Conservation (phyloP, 2,888 invertebrate genomes). For the Platynereis dumerilii region DNA sequence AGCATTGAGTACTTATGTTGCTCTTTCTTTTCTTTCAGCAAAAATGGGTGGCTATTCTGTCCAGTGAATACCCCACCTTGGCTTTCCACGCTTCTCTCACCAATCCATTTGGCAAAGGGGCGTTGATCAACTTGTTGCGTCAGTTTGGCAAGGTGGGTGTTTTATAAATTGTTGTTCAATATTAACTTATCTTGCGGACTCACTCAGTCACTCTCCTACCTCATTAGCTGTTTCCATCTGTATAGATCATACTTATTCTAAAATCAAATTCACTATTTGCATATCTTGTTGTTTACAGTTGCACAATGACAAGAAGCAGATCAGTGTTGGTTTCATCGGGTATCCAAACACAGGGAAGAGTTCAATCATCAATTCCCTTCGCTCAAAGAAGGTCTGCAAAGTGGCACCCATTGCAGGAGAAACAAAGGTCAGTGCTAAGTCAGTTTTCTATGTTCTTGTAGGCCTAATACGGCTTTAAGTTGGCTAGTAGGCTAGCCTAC, state of each 20-base stretch:
- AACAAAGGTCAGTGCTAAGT: slow-evolving; percentile 67
- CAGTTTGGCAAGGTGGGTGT: slow-evolving; percentile 82
- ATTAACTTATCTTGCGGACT: not conserved
- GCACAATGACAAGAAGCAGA: slow-evolving; percentile 96
- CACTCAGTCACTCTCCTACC: too few species aligned
- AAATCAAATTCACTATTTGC: not conserved
- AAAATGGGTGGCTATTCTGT: slow-evolving; percentile 94
- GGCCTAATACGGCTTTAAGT: not conserved
- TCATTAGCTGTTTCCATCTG: too few species aligned
- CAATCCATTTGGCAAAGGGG: slow-evolving; percentile 98
- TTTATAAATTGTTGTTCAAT: not conserved
- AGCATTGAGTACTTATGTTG: too few species aligned
- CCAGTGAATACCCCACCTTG: slow-evolving; percentile 93
- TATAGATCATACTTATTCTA: not conserved
- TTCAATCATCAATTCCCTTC: slow-evolving; percentile 94
- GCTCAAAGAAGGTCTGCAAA: slow-evolving; percentile 92
- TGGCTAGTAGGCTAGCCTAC: too few species aligned
- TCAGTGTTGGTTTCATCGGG: slow-evolving; percentile 97
- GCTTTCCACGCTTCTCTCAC: slow-evolving; percentile 99
- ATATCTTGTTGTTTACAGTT: slow-evolving; percentile 63
- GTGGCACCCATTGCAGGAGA: slow-evolving; percentile 96
- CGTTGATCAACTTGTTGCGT: slow-evolving; percentile 91
- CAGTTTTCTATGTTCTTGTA: not conserved
- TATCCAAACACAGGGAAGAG: slow-evolving; percentile 99
- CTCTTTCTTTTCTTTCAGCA: too few species aligned